These are phyloP conservation scores for Xestia c-nigrum DNA, from an alignment of 2,888 invertebrate species.

Conservation along the genomic window DNA sequence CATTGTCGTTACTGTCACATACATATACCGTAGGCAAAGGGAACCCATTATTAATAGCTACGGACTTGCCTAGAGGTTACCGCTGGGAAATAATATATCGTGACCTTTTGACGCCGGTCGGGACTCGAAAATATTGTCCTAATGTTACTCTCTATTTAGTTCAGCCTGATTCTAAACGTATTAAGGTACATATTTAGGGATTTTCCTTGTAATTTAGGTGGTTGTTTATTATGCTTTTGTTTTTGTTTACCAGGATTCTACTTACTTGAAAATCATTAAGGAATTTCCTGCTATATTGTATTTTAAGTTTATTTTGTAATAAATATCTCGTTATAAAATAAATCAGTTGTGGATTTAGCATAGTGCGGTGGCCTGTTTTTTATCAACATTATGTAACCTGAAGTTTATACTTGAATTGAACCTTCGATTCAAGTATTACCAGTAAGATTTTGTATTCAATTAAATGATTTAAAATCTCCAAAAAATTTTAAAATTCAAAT, in stretches of 20 bases:
- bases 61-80: constrained; percentile 77
- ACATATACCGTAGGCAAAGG: constrained; percentile 83
- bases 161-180: constrained; percentile 47
- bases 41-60: constrained; percentile 86
- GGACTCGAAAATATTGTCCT: constrained; percentile 67
- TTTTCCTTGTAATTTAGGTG: constrained; percentile 9
- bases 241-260: background rate
- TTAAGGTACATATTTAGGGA: constrained; percentile 39
- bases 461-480: background rate
- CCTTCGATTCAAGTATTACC: too few species aligned
- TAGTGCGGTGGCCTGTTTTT: background rate
- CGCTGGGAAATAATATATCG: constrained; percentile 81
- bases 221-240: background rate
- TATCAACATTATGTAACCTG: background rate
- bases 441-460: background rate
- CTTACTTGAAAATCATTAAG: background rate
- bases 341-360: background rate
- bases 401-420: background rate
- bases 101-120: constrained; percentile 78
- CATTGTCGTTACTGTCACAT: constrained; percentile 88
- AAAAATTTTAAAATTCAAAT: background rate
- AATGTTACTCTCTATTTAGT: constrained; percentile 50
- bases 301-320: background rate
- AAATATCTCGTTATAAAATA: background rate
- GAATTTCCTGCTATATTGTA: background rate